Evolutionary conservation across 2,113 vertebrate species (phyloP), one percentile per base, ranked within the genome.

Genomic region (Tetrax tetrax): DNA sequence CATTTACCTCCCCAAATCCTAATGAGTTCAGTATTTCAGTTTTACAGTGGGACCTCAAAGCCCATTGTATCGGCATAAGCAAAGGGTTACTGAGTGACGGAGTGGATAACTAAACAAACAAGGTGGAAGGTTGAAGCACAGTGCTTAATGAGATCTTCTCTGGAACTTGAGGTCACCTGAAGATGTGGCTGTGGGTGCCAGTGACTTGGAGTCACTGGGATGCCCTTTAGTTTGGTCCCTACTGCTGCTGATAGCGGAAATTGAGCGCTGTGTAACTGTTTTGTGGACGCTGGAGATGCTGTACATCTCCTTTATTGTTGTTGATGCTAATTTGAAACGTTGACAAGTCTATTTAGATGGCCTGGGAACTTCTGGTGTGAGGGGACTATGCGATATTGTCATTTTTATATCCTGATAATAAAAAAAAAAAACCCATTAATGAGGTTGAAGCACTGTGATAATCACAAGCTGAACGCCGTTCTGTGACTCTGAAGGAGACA

Each of bases 141-240:
- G n/a, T 63, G 51, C 47, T 33, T 0, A 0, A 10, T 2, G 3
- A 65, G 47, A 21, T 38, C 19, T 19, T 66, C 68, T 80, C 31
- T 59, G 66, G 45, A 66, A 19, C 31, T 23, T 48, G 57, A 77
- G 51, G 28, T 81, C 35, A 17, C 75, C 60, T 65, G n/a, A 33
- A 1, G 2, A 29, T 1, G 3, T 63, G 51, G 79, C 56, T 87
- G 43, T 38, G 50, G 64, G 37, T 79, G 37, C 13, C 53, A 53
- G 29, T 63, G 66, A 38, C 65, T 59, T 54, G 5, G 18, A 64
- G 84, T 72, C 45, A 10, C 63, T 75, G 54, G 7, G n/a, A 47
- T 14, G 48, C 43, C 27, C 48, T 66, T 43, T 12, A 15, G 21
- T 64, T 87, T 87, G 54, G 29, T 83, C 63, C 47, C 35, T 19